A percentile compares a stretch with the other conserved stretches of the same genome.
phyloP scores from a whole-genome alignment of 23 tunicate genomes.

The Trididemnum miniatum region DNA sequence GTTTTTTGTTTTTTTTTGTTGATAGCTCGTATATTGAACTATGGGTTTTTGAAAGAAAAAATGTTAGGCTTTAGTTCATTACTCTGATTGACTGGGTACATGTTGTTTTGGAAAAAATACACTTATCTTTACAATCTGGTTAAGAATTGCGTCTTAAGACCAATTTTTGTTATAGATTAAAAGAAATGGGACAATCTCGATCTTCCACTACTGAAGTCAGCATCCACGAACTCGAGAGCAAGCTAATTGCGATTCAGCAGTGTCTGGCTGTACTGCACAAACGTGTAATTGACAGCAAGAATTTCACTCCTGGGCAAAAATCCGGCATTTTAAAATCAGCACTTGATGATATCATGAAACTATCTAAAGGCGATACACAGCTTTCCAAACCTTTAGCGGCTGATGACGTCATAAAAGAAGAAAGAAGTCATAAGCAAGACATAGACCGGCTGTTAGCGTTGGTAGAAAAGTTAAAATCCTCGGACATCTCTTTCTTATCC shows the following conservation, averaged over 20 bases:
- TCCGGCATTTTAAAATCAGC: constrained; percentile 28
- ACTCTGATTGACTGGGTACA: too few species aligned
- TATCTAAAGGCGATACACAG: constrained; percentile 20
- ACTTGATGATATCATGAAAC: constrained; percentile 33
- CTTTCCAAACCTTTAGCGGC: constrained; percentile 3
- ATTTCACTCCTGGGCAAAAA: background rate
- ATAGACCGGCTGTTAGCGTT: constrained; percentile 48
- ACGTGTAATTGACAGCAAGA: constrained; percentile 21
- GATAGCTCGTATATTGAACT: too few species aligned
- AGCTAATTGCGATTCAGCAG: constrained; percentile 23
- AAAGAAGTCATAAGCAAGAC: constrained; percentile 26
- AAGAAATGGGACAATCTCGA: too few species aligned
- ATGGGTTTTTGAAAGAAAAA: too few species aligned
- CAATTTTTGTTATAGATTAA: too few species aligned
- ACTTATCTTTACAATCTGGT: too few species aligned
- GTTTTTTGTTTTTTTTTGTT: too few species aligned
- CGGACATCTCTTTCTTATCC: constrained; percentile 29
- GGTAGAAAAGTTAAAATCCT: constrained; percentile 53
- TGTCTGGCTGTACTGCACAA: constrained; percentile 53
- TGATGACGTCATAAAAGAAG: constrained; percentile 14
- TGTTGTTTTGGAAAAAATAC: too few species aligned
- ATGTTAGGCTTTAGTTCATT: too few species aligned
- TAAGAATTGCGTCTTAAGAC: too few species aligned
- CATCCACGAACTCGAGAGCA: constrained; percentile 44
- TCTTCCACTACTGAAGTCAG: too few species aligned